A percentile compares a stretch with the other conserved stretches of the same genome.
phyloP scores from a whole-genome alignment of 2,797 vertebrate genomes.

The Streptopelia turtur region DNA sequence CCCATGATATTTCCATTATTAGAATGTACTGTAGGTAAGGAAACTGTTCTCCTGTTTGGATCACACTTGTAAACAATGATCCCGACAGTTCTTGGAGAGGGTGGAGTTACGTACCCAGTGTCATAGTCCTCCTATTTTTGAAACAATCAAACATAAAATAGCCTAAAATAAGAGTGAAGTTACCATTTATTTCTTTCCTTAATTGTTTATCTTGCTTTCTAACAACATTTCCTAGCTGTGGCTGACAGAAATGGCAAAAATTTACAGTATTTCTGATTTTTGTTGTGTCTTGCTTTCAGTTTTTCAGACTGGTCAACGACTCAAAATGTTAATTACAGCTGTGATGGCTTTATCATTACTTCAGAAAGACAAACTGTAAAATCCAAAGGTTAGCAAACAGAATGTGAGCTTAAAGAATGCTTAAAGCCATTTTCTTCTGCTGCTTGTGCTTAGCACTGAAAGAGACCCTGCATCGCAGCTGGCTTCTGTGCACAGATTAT shows the following conservation, averaged over 20 bases:
- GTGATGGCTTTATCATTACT: neutral
- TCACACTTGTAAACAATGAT: neutral
- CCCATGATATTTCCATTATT: neutral
- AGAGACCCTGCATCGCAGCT: neutral
- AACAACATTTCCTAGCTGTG: neutral
- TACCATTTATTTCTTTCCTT: neutral
- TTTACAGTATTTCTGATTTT: neutral
- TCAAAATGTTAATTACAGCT: neutral
- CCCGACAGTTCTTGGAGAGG: neutral
- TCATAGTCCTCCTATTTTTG: neutral
- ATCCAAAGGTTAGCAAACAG: neutral
- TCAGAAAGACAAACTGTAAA: neutral
- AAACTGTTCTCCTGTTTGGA: neutral
- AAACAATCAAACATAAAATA: neutral
- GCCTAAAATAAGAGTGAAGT: neutral
- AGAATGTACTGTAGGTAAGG: neutral
- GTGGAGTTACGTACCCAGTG: neutral
- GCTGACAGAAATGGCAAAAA: neutral
- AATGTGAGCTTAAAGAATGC: neutral
- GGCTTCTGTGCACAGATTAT: neutral
- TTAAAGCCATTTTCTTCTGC: neutral
- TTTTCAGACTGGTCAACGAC: neutral
- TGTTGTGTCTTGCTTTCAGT: neutral
- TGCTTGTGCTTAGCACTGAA: neutral
- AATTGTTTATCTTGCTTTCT: neutral